Evolutionary conservation across 1,140 invertebrate genomes (phyloP).

Genomic region (Druon quercuslanigerum): DNA sequence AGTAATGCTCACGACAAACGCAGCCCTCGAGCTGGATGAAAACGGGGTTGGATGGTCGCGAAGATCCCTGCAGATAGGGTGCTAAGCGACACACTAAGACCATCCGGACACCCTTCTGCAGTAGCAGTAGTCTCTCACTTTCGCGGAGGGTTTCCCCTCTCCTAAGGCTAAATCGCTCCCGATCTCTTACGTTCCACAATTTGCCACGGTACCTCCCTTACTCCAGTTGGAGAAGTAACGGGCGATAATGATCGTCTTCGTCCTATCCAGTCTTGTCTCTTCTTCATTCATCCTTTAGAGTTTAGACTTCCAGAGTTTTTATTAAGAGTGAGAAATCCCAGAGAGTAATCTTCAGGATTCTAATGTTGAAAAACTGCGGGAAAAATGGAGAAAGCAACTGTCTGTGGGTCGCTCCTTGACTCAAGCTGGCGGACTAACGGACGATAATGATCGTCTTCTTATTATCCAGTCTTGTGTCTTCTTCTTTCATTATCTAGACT

Average conservation of each 20-base stretch:
- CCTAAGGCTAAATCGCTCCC: slow-evolving; percentile 58
- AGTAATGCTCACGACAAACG: slow-evolving; percentile 77
- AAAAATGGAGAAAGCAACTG: background rate
- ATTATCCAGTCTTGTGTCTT: background rate
- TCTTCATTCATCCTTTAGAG: too few relatives aligned
- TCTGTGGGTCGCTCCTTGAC: too few relatives aligned
- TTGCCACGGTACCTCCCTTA: slow-evolving; percentile 60
- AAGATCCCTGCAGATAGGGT: slow-evolving; percentile 75
- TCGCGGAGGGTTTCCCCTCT: slow-evolving; percentile 46
- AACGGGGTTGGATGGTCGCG: slow-evolving; percentile 49
- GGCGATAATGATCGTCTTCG: slow-evolving; percentile 45
- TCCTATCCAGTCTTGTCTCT: too few relatives aligned
- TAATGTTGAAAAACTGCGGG: too few relatives aligned
- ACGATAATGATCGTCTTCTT: slow-evolving; percentile 24
- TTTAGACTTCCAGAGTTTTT: too few relatives aligned
- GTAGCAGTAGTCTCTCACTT: slow-evolving; percentile 41
- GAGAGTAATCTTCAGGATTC: too few relatives aligned
- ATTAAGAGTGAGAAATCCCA: too few relatives aligned
- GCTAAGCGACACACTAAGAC: slow-evolving; percentile 76
- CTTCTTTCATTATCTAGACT: background rate
- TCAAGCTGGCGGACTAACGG: too few relatives aligned
- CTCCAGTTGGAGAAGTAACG: slow-evolving; percentile 16
- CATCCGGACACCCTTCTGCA: slow-evolving; percentile 53
- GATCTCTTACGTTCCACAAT: slow-evolving; percentile 66
- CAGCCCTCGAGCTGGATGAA: slow-evolving; percentile 62